Percentiles rank a stretch among this genome's conserved stretches.
phyloP scores from a whole-genome alignment of 2,888 invertebrate species.

The Eretmocerus hayati region DNA sequence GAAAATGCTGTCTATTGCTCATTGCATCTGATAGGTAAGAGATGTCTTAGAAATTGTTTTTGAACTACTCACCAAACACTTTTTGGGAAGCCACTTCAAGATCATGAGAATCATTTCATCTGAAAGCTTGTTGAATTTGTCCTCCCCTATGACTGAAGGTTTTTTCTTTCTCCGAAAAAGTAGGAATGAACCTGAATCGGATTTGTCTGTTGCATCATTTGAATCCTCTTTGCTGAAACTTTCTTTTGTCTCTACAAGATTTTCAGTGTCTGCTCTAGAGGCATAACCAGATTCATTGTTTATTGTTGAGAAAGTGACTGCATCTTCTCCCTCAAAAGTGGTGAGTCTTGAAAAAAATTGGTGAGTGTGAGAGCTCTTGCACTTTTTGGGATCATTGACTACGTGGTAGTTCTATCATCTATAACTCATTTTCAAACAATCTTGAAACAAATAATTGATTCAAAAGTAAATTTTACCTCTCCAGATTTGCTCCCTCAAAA shows the following conservation, averaged over 20 bases:
- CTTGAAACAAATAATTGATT: neutral
- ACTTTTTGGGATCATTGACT: too few species aligned
- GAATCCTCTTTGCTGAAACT: conserved; percentile 30
- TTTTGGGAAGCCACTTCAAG: conserved; percentile 76
- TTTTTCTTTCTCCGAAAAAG: conserved; percentile 41
- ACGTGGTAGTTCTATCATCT: too few species aligned
- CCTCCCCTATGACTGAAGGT: conserved; percentile 47
- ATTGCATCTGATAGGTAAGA: neutral
- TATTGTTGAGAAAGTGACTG: conserved; percentile 25
- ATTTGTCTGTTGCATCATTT: conserved; percentile 36
- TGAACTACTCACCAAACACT: conserved; percentile 59
- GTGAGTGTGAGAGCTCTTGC: too few species aligned
- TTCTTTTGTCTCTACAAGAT: conserved; percentile 31
- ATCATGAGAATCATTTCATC: conserved; percentile 82
- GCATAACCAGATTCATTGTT: conserved; percentile 40
- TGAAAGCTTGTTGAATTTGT: conserved; percentile 68
- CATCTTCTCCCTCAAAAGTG: conserved; percentile 28
- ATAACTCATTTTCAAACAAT: too few species aligned
- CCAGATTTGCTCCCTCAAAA: conserved; percentile 28
- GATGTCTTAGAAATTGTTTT: neutral
- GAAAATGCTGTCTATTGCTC: neutral
- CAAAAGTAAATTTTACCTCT: conserved; percentile 29
- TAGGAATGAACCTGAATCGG: conserved; percentile 35
- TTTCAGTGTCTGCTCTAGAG: conserved; percentile 35
- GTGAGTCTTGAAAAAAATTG: conserved; percentile 15